Conservation (phyloP, 2,113 vertebrate genomes). For the Poicephalus gulielmi region DNA sequence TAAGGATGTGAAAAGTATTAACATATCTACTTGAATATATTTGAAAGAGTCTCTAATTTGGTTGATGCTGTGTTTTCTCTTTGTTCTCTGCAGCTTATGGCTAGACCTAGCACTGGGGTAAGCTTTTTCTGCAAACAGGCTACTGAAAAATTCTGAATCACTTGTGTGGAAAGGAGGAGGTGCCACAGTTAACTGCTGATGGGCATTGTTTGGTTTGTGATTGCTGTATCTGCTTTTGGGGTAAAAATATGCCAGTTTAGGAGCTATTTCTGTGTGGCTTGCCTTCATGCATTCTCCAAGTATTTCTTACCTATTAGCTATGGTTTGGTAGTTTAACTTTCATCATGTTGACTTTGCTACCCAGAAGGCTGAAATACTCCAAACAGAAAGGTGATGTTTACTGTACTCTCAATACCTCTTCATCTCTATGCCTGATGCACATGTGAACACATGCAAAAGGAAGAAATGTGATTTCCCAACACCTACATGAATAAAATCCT, state of each 20-base stretch:
- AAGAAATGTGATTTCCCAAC: not conserved
- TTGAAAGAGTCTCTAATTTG: not conserved
- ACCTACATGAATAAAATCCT: not conserved
- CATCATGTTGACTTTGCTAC: not conserved
- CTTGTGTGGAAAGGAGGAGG: not conserved
- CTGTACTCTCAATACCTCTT: not conserved
- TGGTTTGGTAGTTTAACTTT: not conserved
- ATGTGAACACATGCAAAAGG: not conserved
- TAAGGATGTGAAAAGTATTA: not conserved
- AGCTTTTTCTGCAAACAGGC: not conserved
- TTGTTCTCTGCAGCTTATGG: not conserved
- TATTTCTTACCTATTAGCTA: conserved; percentile 32
- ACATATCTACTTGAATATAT: not conserved
- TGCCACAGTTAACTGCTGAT: not conserved
- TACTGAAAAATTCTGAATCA: not conserved
- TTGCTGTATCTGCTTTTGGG: not conserved
- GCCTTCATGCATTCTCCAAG: conserved; percentile 4
- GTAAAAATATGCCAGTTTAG: not conserved
- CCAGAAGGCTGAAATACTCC: not conserved
- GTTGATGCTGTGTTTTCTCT: not conserved
- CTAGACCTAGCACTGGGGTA: not conserved
- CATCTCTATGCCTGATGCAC: not conserved
- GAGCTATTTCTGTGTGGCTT: not conserved
- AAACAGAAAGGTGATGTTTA: not conserved
- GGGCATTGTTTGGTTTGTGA: not conserved